A percentile compares a stretch with the other conserved stretches of the same genome.
These are phyloP conservation scores for Ephydatia muelleri DNA, from an alignment of 37 sponge, comb jelly and placozoan genomes.

Conservation along the genomic window DNA sequence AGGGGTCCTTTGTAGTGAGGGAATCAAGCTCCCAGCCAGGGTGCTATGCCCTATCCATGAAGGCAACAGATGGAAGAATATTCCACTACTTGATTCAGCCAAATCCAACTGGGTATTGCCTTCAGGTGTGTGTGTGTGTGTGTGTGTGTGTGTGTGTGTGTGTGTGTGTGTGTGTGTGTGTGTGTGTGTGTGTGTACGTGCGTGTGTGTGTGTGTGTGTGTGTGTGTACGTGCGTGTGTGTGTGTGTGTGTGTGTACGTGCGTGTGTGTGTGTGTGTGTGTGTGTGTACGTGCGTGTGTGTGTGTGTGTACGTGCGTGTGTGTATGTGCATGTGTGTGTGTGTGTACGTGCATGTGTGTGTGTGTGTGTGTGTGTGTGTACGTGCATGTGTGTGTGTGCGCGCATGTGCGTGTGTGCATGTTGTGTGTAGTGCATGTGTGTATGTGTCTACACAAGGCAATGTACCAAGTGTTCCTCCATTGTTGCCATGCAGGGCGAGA, in stretches of 20 bases:
- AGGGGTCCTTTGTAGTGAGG: constrained; percentile 56
- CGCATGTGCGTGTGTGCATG: not conserved
- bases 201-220: too few species aligned
- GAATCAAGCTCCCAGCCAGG: constrained; percentile 48
- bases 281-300: not conserved
- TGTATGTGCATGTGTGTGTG: not conserved
- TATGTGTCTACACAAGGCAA: not conserved
- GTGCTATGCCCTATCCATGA: constrained; percentile 54
- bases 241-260: not conserved
- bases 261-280: not conserved
- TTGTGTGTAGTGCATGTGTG: too few species aligned
- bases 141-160: not conserved
- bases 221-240: too few species aligned
- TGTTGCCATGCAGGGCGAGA: not conserved
- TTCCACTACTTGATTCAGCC: constrained; percentile 52
- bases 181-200: too few species aligned
- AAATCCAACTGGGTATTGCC: not conserved
- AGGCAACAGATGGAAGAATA: constrained; percentile 27
- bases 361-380: not conserved
- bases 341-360: not conserved
- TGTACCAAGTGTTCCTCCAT: not conserved
- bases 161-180: too few species aligned
- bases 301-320: too few species aligned
- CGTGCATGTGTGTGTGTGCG: not conserved
- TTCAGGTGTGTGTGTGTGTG: constrained; percentile 3